These are phyloP conservation scores for Todiramphus saurophagus DNA, from an alignment of 2,113 vertebrate genomes.

Conservation along the genomic window DNA sequence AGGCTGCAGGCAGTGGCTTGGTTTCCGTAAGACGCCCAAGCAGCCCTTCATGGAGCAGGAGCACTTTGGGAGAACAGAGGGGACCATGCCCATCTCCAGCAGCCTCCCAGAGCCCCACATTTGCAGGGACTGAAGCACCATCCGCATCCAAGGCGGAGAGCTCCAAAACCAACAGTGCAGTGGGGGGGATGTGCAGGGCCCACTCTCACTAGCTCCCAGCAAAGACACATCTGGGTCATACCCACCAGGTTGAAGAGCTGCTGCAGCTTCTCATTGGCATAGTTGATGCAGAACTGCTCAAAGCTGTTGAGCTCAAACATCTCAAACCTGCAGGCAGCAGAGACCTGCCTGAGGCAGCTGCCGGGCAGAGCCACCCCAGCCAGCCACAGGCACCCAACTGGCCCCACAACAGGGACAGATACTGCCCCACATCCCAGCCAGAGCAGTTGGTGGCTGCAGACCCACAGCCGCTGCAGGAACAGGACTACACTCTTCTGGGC, in stretches of 20 bases:
- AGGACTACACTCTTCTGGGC: not conserved
- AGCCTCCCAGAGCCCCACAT: not conserved
- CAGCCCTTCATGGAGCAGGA: not conserved
- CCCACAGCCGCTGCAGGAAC: no score
- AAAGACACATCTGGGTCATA: not conserved
- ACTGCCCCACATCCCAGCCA: not conserved
- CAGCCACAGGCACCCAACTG: not conserved
- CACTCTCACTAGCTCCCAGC: not conserved
- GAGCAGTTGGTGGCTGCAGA: not conserved
- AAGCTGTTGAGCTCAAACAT: constrained; percentile 84
- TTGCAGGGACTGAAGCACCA: not conserved
- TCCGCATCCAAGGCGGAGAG: not conserved
- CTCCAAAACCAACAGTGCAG: not conserved
- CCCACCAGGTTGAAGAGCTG: constrained; percentile 85
- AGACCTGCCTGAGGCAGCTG: not conserved
- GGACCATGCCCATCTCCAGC: not conserved
- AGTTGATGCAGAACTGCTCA: constrained; percentile 90
- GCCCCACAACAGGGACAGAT: not conserved
- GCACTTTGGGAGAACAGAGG: not conserved
- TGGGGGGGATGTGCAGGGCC: accelerated
- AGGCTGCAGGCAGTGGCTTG: not conserved
- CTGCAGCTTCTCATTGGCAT: constrained; percentile 88
- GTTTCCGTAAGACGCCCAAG: not conserved
- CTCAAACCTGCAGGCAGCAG: constrained; percentile 73
- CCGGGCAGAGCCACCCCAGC: not conserved